Base-by-base conservation (phyloP, 2,797 vertebrate species). In the Nyctalus aviator region DNA sequence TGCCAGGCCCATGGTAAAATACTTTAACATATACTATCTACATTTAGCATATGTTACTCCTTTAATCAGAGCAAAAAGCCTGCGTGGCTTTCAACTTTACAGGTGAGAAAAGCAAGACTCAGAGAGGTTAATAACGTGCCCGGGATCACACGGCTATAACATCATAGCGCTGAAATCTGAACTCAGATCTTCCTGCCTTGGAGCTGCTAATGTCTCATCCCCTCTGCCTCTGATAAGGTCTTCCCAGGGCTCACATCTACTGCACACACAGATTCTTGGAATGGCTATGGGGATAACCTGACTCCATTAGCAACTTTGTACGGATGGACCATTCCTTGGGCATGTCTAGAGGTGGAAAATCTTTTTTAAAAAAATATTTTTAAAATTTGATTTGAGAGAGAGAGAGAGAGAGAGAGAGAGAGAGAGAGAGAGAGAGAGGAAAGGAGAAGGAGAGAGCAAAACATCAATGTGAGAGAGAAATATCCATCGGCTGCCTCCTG, bases 21-120 rank as follows among this genome's bases (percentile, higher is more conserved):
- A 32, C 27, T 35, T 62, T 5, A 55, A 48, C 1, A 2, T 0
- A 3, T 3, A 35, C 48, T 8, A 12, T 15, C 20, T 77, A 10
- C 10, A 23, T 27, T 62, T 6, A 55, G 44, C 2, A 3, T 0
- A 3, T 2, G 8, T 44, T 1, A 3, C 44, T 69, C 35, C n/a
- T 37, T 17, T 41, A 13, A 50, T 10, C 35, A 20, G 2, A 14
- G 35, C 27, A 9, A 11, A 44, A 68, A 23, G 37, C 9, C 53
- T 10, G n/a, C 10, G 1, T 5, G 14, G n/a, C 25, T 83, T 62
- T 37, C 12, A 21, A 53, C 17, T 27, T 68, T 2, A 10, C 3
- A 3, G 57, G 2, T 1, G 59, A 84, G 68, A 44, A 91, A 37
- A 68, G 5, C 2, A 8, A 90, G 78, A 25, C 32, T 88, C n/a